Evolutionary conservation across 2,113 vertebrate genomes (phyloP).

Genomic region (Dasyurus viverrinus): DNA sequence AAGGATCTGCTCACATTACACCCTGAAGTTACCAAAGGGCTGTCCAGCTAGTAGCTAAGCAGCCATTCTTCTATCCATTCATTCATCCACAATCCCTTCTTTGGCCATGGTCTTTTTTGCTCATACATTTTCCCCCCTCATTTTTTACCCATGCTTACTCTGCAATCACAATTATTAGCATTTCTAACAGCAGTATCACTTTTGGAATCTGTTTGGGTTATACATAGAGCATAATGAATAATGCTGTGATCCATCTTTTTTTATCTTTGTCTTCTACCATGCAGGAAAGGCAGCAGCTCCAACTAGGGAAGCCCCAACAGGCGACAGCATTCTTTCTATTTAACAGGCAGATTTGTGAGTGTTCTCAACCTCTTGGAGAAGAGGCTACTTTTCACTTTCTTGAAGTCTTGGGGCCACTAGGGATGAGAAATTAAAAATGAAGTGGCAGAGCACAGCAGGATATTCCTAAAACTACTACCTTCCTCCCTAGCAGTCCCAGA

Average conservation of each 20-base stretch:
- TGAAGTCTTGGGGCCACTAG: conserved; percentile 47
- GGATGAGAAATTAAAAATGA: conserved; percentile 31
- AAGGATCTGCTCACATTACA: not conserved
- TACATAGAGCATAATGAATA: conserved; percentile 38
- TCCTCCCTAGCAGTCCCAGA: conserved; percentile 55
- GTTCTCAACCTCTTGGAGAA: not conserved
- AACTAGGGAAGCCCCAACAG: conserved; percentile 42
- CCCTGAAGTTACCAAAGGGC: not conserved
- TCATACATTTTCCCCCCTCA: not conserved
- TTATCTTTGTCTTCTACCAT: conserved; percentile 47
- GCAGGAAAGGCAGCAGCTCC: conserved; percentile 7
- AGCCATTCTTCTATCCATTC: not conserved
- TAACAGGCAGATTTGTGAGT: not conserved
- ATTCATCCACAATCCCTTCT: not conserved
- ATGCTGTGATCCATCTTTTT: conserved; percentile 28
- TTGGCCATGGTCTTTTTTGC: not conserved
- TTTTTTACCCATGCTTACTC: not conserved
- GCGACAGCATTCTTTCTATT: conserved; percentile 38
- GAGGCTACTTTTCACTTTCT: no score
- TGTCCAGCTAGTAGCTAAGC: not conserved
- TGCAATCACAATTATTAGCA: conserved; percentile 39
- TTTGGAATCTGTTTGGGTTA: conserved; percentile 36
- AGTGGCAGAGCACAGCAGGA: conserved; percentile 41
- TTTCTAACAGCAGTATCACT: conserved; percentile 48
- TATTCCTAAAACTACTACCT: conserved; percentile 35